phyloP scores from a whole-genome alignment of 2,888 invertebrate genomes.

The Entomobrya multifasciata region DNA sequence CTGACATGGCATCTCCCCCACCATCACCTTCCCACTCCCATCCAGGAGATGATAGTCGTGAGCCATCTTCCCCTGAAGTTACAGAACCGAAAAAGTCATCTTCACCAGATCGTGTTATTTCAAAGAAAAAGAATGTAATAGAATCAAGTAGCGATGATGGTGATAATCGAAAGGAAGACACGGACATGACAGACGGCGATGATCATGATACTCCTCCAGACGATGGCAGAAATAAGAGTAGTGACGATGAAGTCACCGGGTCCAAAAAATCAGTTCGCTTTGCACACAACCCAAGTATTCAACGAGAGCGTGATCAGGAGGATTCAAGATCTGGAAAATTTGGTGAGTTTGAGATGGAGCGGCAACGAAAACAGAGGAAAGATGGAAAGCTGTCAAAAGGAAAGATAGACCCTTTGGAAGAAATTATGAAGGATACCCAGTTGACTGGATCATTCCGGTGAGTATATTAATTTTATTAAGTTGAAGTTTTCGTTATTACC shows the following conservation, averaged over 20 bases:
- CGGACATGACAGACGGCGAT: constrained; percentile 4
- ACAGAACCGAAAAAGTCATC: constrained; percentile 21
- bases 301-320: constrained; percentile 65
- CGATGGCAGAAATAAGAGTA: constrained; percentile 42
- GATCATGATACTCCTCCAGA: neutral
- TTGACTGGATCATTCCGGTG: constrained; percentile 71
- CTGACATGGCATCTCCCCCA: neutral
- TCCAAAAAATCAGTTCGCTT: constrained; percentile 34
- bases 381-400: constrained; percentile 25
- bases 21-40: constrained; percentile 7
- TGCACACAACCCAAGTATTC: constrained; percentile 24
- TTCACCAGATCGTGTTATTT: constrained; percentile 20
- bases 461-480: neutral
- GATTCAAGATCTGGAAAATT: constrained; percentile 67
- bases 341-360: constrained; percentile 71
- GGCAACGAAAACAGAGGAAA: constrained; percentile 62
- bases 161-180: constrained; percentile 28
- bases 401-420: constrained; percentile 40
- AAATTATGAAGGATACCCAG: constrained; percentile 60
- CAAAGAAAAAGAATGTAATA: constrained; percentile 51
- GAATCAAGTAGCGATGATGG: constrained; percentile 67
- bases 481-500: neutral
- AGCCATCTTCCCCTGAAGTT: constrained; percentile 2
- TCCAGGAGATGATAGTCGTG: neutral
- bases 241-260: constrained; percentile 32